Evolutionary conservation across 1,140 invertebrate species (phyloP).

Genomic region (Fopius arisanus): DNA sequence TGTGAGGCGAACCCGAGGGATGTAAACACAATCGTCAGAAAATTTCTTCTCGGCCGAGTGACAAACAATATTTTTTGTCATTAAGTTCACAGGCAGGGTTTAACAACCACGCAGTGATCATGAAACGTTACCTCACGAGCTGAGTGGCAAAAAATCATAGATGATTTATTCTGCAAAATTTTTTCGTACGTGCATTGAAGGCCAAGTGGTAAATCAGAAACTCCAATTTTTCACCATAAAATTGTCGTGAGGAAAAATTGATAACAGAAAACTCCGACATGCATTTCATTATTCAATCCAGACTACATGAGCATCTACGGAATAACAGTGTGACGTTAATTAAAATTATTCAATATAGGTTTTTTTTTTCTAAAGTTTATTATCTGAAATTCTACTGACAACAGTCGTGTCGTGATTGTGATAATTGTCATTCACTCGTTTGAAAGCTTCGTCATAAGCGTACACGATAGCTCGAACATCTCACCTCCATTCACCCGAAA

Average conservation of each 20-base stretch:
- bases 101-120: too few species aligned
- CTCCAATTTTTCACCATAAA: neutral
- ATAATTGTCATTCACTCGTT: neutral
- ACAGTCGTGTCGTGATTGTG: neutral
- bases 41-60: too few species aligned
- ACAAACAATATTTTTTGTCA: too few species aligned
- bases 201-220: neutral
- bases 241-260: neutral
- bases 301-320: neutral
- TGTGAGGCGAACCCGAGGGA: too few species aligned
- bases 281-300: neutral
- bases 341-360: neutral
- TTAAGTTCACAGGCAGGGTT: too few species aligned
- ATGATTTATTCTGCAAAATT: too few species aligned
- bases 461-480: neutral
- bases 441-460: neutral
- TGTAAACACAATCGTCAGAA: too few species aligned
- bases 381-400: neutral
- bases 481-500: neutral
- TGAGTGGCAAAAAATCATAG: too few species aligned
- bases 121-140: too few species aligned
- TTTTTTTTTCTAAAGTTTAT: neutral
- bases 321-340: neutral
- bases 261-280: neutral
- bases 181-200: neutral